Base-by-base conservation (phyloP, 2,797 vertebrate species). In the Lepus oiostolus region DNA sequence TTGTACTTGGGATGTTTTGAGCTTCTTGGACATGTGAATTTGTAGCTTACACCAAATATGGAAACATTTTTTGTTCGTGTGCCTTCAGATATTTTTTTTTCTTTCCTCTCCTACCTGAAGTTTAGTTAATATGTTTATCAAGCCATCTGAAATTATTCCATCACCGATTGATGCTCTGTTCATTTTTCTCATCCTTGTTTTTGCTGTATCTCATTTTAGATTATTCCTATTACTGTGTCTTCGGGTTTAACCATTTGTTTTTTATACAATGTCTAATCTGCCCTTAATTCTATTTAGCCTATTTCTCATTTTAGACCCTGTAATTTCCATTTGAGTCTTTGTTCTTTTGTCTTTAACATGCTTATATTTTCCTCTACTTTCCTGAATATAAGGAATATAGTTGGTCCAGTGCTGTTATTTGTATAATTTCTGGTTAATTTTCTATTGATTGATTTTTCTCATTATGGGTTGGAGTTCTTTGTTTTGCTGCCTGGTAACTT, bases 401-500 rank as follows among this genome's bases (percentile, higher is more conserved):
- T 93, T 88, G 68, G 65, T 76, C 16, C 50, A 52, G 62, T 60
- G 13, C 28, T 77, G 5, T 35, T 84, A 38, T 67, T 70, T 76
- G 35, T 88, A 70, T 60, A 24, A 83, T 72, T 88, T 35, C 4
- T 85, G 68, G 75, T 54, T 89, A 54, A 32, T 85, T 72, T 72
- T 80, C 50, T 76, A 0, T 87, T 76, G n/a, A 38, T 67, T 75
- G 60, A 14, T 68, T 47, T 47, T 47, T 47, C 42, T 47, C 32
- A 85, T 88, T 74, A 58, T 58, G 54, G 22, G 42, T 65, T 79
- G 21, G 85, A 88, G 17, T 83, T 91, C 82, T 62, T 91, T 24
- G 38, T 71, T 58, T 67, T 62, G n/a, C 70, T 94, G 54, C 13
- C 28, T 88, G 32, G n/a, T 89, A 85, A 94, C n/a, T 77, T 76